phyloP scores from a whole-genome alignment of 2,113 vertebrate genomes.

The Pardalotus punctatus region DNA sequence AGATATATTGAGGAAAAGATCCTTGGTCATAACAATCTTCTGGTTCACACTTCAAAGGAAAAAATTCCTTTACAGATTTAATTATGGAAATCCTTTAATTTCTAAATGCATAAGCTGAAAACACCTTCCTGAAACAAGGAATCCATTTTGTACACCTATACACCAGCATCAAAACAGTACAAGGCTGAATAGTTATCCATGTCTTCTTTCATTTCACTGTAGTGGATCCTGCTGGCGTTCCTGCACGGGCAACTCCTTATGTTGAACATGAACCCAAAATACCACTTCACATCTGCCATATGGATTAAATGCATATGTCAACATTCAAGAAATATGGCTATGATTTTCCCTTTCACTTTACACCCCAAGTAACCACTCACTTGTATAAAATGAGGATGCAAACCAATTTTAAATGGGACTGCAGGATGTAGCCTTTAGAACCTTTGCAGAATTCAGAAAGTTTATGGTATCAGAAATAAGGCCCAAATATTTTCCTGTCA shows the following conservation, averaged over 20 bases:
- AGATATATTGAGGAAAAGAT: background rate
- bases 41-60: background rate
- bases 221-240: background rate
- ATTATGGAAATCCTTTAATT: background rate
- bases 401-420: background rate
- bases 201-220: background rate
- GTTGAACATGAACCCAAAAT: background rate
- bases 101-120: background rate
- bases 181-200: background rate
- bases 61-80: background rate
- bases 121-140: background rate
- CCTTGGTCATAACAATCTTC: background rate
- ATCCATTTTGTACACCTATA: background rate
- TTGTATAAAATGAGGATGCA: background rate
- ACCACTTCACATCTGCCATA: background rate
- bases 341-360: background rate
- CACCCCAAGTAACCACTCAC: background rate
- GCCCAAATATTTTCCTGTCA: background rate
- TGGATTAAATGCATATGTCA: background rate
- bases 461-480: background rate
- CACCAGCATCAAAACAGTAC: background rate
- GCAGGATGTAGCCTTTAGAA: background rate
- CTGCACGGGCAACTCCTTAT: background rate
- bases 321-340: background rate
- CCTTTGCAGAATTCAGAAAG: background rate